Conservation (phyloP, 2,797 vertebrate species). For the Morelia viridis region DNA sequence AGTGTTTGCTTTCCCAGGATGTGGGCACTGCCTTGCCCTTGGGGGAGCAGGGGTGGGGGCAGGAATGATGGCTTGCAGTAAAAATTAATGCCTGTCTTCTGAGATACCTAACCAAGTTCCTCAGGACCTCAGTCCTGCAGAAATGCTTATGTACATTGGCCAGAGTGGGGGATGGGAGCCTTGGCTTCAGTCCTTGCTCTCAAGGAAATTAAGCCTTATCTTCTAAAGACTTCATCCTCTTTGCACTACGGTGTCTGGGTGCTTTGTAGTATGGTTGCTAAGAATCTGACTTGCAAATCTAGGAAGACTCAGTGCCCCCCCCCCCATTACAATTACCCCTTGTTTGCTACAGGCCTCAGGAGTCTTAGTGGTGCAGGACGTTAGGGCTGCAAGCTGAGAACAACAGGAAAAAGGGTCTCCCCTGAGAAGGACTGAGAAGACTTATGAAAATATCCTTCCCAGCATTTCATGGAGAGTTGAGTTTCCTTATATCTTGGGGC, state of each 20-base stretch:
- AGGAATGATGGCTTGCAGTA: not conserved
- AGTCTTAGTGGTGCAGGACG: not conserved
- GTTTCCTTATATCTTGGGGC: no score
- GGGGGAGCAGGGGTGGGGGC: no score
- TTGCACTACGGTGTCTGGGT: not conserved
- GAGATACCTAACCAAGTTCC: accelerated
- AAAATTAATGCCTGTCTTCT: not conserved
- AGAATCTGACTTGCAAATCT: not conserved
- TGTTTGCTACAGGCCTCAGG: not conserved
- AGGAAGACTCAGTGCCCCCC: not conserved
- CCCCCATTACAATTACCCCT: not conserved
- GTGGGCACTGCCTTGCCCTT: accelerated
- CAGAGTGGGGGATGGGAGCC: not conserved
- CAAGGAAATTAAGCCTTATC: not conserved
- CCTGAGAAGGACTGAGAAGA: not conserved
- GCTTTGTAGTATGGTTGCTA: no score
- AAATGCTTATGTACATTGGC: not conserved
- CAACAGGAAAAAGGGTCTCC: not conserved
- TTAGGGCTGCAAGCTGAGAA: not conserved
- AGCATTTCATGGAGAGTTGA: no score
- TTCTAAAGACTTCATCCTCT: no score
- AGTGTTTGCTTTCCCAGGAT: accelerated
- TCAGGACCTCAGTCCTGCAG: not conserved
- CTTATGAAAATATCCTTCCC: not conserved
- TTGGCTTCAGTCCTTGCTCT: not conserved